Base-by-base conservation (phyloP, 2,797 vertebrate species). In the Otolemur crassicaudatus region DNA sequence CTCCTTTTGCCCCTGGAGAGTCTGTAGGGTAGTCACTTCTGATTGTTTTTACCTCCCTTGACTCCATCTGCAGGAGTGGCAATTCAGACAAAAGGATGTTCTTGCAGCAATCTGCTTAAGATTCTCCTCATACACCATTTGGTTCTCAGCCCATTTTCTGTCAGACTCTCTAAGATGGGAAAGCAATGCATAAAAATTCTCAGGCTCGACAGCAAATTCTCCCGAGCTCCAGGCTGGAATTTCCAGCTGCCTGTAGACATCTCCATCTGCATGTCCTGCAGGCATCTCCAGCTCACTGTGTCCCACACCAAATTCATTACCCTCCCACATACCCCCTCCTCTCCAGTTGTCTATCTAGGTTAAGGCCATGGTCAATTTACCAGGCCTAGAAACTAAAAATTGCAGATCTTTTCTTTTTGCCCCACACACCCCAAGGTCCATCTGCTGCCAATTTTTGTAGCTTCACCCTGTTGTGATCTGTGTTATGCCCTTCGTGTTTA, bases 121-220 rank as follows among this genome's bases (percentile, higher is more conserved):
- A 97, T 94, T 97, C 94, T 81, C 67, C 61, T 93, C 90, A 43
- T 85, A 61, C 3, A 92, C 79, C 53, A 72, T 92, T 83, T 97
- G 97, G 93, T 95, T 92, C 76, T 79, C 53, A 19, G 96, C 97
- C 96, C 91, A 95, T 96, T 97, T 97, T 96, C 96, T 96, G 96
- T 97, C 96, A 96, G 91, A 9, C 87, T 96, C 97, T 69, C 91
- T 80, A 89, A 97, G 81, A 90, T 63, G 13, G 19, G 46, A 97
- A 95, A 96, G 96, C 94, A 96, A 90, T 37, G 91, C 75, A 97
- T 95, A 93, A 93, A 95, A 85, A 81, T 80, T 85, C 81, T 94
- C 93, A 83, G 80, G 76, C 89, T 94, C 31, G 2, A 34, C 84
- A 67, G 92, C 85, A 91, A 96, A 91, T 87, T 87, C 81, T 96